These are phyloP conservation scores for Riptortus pedestris DNA, from an alignment of 1,140 invertebrate genomes.

Conservation along the genomic window DNA sequence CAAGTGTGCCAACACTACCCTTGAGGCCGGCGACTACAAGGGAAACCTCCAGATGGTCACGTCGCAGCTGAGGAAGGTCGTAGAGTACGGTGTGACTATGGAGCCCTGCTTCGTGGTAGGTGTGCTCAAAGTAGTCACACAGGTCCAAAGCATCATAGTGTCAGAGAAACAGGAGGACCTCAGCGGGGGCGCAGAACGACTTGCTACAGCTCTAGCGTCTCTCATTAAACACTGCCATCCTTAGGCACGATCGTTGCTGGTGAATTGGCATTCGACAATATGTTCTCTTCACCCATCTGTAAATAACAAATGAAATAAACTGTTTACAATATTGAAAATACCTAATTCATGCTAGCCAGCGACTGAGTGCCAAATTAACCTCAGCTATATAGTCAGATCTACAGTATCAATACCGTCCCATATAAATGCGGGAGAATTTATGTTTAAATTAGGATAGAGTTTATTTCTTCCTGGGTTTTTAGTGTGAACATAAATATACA, in stretches of 20 bases:
- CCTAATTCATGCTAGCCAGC: background rate
- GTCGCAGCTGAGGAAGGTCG: conserved; percentile 22
- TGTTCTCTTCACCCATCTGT: background rate
- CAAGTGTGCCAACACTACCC: conserved; percentile 25
- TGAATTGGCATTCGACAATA: background rate
- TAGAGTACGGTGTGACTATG: conserved; percentile 26
- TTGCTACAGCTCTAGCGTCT: conserved; percentile 23
- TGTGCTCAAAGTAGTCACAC: conserved; percentile 22
- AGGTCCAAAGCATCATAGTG: conserved; percentile 26
- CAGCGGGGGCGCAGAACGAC: conserved; percentile 17
- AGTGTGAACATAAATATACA: background rate
- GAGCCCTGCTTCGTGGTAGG: conserved; percentile 22
- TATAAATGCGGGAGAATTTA: background rate
- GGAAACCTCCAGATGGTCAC: conserved; percentile 20
- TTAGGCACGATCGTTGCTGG: conserved; percentile 5
- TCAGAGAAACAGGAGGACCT: conserved; percentile 24
- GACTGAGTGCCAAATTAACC: background rate
- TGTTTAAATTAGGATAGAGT: background rate
- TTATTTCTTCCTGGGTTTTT: background rate
- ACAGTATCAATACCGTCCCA: background rate
- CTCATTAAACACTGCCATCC: conserved; percentile 27
- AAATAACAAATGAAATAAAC: background rate
- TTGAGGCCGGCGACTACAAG: conserved; percentile 23
- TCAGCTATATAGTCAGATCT: background rate
- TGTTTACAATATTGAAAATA: background rate